A percentile compares a stretch with the other conserved stretches of the same genome.
Evolutionary conservation across 2,113 vertebrate genomes (phyloP).

Genomic region (Takifugu bimaculatus): DNA sequence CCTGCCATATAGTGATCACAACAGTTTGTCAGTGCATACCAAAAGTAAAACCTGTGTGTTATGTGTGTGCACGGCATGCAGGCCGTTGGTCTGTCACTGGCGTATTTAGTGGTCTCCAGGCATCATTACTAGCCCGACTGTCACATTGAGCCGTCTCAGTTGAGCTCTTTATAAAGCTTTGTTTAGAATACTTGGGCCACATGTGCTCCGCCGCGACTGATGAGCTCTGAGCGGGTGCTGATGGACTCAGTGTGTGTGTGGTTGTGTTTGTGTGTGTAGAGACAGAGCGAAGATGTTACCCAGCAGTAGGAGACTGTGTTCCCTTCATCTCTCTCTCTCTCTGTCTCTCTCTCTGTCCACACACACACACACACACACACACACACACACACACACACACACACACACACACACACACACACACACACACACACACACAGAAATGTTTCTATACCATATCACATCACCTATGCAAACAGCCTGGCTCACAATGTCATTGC

Average conservation of each 20-base stretch:
- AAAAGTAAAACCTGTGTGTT: slow-evolving; percentile 48
- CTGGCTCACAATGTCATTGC: slow-evolving; percentile 48
- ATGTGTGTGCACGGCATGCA: slow-evolving; percentile 46
- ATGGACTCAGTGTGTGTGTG: slow-evolving; percentile 55
- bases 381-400: slow-evolving; percentile 9
- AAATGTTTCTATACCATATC: background rate
- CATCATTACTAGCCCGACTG: slow-evolving; percentile 68
- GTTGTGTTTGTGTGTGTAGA: slow-evolving; percentile 33
- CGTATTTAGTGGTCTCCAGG: slow-evolving; percentile 67
- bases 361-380: slow-evolving; percentile 6
- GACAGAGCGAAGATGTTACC: slow-evolving; percentile 70
- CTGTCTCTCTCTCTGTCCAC: slow-evolving; percentile 5
- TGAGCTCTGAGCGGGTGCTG: slow-evolving; percentile 68
- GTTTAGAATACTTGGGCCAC: slow-evolving; percentile 73
- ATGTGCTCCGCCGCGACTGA: slow-evolving; percentile 74
- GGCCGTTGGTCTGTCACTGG: slow-evolving; percentile 66
- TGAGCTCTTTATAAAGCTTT: slow-evolving; percentile 75
- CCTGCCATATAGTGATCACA: slow-evolving; percentile 38
- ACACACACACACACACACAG: slow-evolving; percentile 8
- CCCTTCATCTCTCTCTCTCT: background rate
- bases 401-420: slow-evolving; percentile 9
- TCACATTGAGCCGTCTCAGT: slow-evolving; percentile 60
- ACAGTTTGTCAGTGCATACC: slow-evolving; percentile 56
- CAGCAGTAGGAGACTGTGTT: slow-evolving; percentile 51
- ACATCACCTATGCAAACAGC: slow-evolving; percentile 37